Percentiles rank a stretch among this genome's conserved stretches.
phyloP scores from a whole-genome alignment of 1,140 invertebrate genomes.

The Lepidotrigona ventralis region DNA sequence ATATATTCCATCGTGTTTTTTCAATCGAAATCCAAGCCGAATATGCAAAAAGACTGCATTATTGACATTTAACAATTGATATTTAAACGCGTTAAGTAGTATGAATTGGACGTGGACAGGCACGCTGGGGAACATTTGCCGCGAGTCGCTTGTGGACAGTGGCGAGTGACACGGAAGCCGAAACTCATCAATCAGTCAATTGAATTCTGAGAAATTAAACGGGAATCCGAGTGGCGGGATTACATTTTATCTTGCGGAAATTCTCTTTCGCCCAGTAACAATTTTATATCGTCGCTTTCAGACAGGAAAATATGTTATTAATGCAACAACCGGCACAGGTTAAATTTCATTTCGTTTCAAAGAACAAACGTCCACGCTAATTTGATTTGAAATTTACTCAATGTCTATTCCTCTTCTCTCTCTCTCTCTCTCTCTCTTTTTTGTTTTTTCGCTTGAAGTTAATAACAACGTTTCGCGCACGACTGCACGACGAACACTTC shows the following conservation, averaged over 20 bases:
- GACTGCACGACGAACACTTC: not conserved
- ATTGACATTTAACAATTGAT: too few species aligned
- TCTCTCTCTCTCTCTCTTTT: not conserved
- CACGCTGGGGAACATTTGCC: not conserved
- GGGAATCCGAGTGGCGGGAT: not conserved
- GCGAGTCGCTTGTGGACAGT: too few species aligned
- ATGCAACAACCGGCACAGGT: not conserved
- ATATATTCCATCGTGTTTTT: not conserved
- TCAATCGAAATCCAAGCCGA: not conserved
- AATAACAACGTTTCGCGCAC: not conserved
- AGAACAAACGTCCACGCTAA: not conserved
- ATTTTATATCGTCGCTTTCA: constrained; percentile 6
- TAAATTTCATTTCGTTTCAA: not conserved
- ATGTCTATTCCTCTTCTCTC: too few species aligned
- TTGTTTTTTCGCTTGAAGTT: not conserved
- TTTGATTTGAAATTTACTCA: not conserved
- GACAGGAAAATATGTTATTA: not conserved
- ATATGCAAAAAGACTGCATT: not conserved
- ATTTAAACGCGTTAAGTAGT: not conserved
- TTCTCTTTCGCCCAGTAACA: not conserved
- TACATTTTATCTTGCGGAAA: not conserved
- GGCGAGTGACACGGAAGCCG: too few species aligned
- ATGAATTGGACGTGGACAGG: not conserved
- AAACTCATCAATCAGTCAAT: not conserved
- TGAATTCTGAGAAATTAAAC: not conserved